These are phyloP conservation scores for Pan paniscus DNA, from an alignment of 2,113 vertebrate species.

Conservation along the genomic window DNA sequence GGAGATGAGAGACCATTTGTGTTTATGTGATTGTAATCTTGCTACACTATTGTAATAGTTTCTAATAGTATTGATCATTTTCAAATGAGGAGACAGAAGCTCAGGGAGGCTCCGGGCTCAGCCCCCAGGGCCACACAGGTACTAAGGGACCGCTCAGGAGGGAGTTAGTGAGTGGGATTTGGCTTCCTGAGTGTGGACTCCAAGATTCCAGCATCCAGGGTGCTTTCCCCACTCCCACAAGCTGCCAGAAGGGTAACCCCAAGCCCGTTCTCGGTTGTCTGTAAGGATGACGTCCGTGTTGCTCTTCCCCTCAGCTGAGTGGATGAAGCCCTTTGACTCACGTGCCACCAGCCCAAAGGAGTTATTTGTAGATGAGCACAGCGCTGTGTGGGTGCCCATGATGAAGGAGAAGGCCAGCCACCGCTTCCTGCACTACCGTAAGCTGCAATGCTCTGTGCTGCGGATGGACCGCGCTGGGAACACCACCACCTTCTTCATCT, in stretches of 20 bases:
- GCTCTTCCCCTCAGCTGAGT: constrained; percentile 80
- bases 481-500: constrained; percentile 57
- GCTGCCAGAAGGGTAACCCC: background rate
- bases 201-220: background rate
- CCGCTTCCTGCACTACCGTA: constrained; percentile 60
- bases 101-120: background rate
- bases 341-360: constrained; percentile 71
- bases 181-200: background rate
- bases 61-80: background rate
- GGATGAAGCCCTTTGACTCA: constrained; percentile 83
- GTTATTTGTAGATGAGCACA: constrained; percentile 84
- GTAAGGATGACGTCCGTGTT: fast-evolving
- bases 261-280: background rate
- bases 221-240: background rate
- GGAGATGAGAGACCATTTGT: no score
- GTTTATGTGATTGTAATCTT: fast-evolving
- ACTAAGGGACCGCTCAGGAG: background rate
- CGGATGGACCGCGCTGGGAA: constrained; percentile 67
- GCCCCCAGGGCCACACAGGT: background rate
- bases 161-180: background rate
- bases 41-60: fast-evolving
- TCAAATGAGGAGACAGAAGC: background rate
- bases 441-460: constrained; percentile 63
- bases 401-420: constrained; percentile 81
- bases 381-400: constrained; percentile 86